These are phyloP conservation scores for Torymus texanus DNA, from an alignment of 2,888 invertebrate species.

Conservation along the genomic window DNA sequence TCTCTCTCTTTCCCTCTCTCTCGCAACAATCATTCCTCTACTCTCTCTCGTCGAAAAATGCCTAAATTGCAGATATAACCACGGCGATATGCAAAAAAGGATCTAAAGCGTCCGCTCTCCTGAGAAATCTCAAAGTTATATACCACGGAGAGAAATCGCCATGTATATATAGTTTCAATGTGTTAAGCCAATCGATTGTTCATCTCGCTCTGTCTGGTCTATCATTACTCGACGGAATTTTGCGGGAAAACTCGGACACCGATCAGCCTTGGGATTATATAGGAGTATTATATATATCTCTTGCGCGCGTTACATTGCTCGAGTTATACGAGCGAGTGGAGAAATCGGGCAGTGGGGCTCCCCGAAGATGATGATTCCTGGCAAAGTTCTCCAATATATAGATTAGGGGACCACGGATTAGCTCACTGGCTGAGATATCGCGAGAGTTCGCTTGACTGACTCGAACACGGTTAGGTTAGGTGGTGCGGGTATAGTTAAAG, in stretches of 20 bases:
- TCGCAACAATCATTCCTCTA: slow-evolving; percentile 3
- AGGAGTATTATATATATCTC: slow-evolving; percentile 16
- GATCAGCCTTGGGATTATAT: slow-evolving; percentile 30
- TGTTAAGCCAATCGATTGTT: slow-evolving; percentile 55
- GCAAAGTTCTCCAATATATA: too few relatives aligned
- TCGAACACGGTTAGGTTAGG: too few relatives aligned
- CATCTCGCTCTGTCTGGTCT: slow-evolving; percentile 38
- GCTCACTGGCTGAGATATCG: too few relatives aligned
- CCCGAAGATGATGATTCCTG: too few relatives aligned
- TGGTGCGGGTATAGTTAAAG: too few relatives aligned
- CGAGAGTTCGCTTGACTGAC: too few relatives aligned
- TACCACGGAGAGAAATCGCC: slow-evolving; percentile 55
- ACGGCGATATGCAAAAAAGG: not conserved
- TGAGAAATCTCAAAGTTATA: slow-evolving; percentile 4
- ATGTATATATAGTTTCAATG: slow-evolving; percentile 54
- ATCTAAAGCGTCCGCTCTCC: not conserved
- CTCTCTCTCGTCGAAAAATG: slow-evolving; percentile 2
- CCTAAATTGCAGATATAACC: not conserved
- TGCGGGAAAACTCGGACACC: slow-evolving; percentile 55
- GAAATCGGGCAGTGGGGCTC: slow-evolving; percentile 6
- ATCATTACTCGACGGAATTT: slow-evolving; percentile 53
- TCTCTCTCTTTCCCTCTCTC: not conserved
- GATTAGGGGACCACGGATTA: too few relatives aligned
- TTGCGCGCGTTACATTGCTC: slow-evolving; percentile 1
- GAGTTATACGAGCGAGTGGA: slow-evolving; percentile 44